These are phyloP conservation scores for Psophia crepitans DNA, from an alignment of 2,113 vertebrate genomes.

Conservation along the genomic window DNA sequence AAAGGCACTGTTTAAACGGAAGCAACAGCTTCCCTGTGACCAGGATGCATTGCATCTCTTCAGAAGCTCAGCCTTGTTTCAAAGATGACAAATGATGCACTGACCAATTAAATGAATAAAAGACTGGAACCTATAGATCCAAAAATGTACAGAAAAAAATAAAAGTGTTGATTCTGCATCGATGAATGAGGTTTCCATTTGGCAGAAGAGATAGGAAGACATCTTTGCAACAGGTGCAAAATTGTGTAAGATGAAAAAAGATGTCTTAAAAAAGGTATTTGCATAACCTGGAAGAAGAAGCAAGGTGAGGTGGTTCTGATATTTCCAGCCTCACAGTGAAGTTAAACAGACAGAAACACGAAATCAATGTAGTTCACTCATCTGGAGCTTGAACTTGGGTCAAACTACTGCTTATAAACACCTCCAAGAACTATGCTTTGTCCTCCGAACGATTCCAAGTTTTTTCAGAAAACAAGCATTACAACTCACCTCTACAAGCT, in stretches of 20 bases:
- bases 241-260: accelerated
- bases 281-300: neutral
- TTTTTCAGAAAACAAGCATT: neutral
- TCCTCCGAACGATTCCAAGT: neutral
- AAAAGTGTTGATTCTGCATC: neutral
- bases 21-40: neutral
- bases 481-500: slow-evolving; percentile 87
- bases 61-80: neutral
- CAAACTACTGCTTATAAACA: neutral
- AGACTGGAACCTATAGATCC: accelerated
- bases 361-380: neutral
- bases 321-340: neutral
- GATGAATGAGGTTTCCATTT: neutral
- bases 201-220: neutral
- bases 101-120: neutral
- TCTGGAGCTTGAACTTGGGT: neutral
- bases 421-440: neutral
- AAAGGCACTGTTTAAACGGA: neutral
- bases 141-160: neutral
- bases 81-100: neutral
- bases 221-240: neutral
- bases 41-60: neutral
- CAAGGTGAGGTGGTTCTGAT: neutral
- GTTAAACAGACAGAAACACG: neutral
- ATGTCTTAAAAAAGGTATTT: neutral